Base-by-base conservation (phyloP, 2,113 vertebrate genomes). In the Cyphomyrus plagiostoma region DNA sequence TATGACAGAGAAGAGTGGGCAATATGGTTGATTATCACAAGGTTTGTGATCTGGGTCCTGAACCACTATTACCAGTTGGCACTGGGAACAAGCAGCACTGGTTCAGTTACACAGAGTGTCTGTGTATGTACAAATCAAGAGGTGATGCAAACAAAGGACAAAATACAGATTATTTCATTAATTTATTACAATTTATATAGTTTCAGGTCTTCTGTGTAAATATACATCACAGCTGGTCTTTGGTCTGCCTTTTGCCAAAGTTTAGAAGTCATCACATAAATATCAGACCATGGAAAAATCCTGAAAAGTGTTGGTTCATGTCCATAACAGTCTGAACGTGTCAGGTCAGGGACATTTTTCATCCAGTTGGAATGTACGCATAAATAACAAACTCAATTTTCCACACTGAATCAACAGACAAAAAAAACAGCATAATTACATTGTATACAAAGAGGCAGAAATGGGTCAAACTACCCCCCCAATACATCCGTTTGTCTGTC, bases 351-450 rank as follows among this genome's bases (percentile, higher is more conserved):
- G 49, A 83, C 15, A 35, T 13, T 62, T 58, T 53, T n/a, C 35
- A 74, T 74, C 90, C 17, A 23, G 91, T 66, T 88, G 89, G 90
- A 90, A 90, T 80, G 90, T 17, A 6, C 89, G 88, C 26, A 35
- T 23, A 89, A 45, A 90, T 66, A 83, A 62, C 1, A 42, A 50
- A 52, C 90, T 80, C 42, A 90, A 83, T 88, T 3, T 42, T 53
- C 19, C 15, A 53, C 53, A 84, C 21, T 19, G 42, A 23, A 83
- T 83, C 39, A 70, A 70, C 9, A 48, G 45, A 84, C 82, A 83
- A 84, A 83, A 10, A 35, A 66, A 70, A 30, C 35, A 1, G 62
- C n/a, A 21, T 46, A 84, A 84, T 46, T 84, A 48, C 39, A 83
- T 83, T 83, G 35, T 46, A 17, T 15, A 80, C 17, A 3, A 80